Conservation (phyloP, 2,113 vertebrate genomes). For the Lepus europaeus region DNA sequence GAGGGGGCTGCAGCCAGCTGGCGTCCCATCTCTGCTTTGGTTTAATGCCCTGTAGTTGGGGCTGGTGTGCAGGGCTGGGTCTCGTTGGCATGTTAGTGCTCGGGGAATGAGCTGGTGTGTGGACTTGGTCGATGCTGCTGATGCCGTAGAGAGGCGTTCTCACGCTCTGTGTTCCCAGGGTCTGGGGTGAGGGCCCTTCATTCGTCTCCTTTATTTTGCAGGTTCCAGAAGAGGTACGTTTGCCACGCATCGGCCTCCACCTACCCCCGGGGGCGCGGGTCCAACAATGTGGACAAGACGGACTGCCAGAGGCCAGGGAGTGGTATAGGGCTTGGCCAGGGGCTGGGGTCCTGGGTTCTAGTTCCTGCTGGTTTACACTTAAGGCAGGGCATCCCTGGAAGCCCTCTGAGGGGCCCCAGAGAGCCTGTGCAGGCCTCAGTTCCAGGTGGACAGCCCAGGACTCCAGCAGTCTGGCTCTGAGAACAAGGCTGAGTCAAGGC, state of each 20-base stretch:
- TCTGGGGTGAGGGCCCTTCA: neutral
- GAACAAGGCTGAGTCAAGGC: neutral
- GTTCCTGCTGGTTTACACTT: neutral
- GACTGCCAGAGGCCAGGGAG: neutral
- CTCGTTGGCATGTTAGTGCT: too few species aligned
- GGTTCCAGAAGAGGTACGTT: slow-evolving; percentile 89
- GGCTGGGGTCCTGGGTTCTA: neutral
- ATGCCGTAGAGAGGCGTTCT: neutral
- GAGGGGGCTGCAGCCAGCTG: too few species aligned
- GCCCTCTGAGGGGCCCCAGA: neutral
- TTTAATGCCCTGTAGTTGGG: neutral
- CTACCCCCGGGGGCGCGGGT: neutral
- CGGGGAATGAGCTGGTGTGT: too few species aligned
- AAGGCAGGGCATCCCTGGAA: fast-evolving
- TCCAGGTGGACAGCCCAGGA: too few species aligned
- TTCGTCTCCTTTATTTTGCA: slow-evolving; percentile 75
- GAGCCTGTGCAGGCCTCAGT: fast-evolving
- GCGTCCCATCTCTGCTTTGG: neutral
- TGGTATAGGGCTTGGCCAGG: neutral
- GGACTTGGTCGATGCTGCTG: too few species aligned
- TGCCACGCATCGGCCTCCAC: fast-evolving
- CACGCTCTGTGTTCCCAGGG: neutral
- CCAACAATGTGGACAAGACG: neutral
- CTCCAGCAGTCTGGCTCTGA: neutral
- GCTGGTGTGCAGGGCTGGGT: neutral